phyloP scores from a whole-genome alignment of 2,888 invertebrate genomes.

The Tetranychus piercei region DNA sequence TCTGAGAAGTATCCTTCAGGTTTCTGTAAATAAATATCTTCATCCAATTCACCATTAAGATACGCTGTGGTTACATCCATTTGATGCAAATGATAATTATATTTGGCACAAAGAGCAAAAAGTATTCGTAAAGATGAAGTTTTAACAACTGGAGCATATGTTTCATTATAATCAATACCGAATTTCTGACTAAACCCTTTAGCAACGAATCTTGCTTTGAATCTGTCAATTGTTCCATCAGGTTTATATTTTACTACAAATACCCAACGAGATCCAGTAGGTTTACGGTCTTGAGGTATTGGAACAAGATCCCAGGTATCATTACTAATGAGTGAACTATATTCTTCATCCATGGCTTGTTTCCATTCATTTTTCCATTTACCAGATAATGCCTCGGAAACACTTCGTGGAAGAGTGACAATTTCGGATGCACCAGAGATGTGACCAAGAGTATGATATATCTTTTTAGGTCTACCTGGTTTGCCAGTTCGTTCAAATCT shows the following conservation, averaged over 20 bases:
- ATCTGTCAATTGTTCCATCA: slow-evolving; percentile 24
- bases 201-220: slow-evolving; percentile 26
- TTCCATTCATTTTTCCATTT: slow-evolving; percentile 21
- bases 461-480: background rate
- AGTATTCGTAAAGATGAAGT: too few species aligned
- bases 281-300: slow-evolving; percentile 21
- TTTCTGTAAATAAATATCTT: too few species aligned
- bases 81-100: too few species aligned
- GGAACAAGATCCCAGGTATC: slow-evolving; percentile 24
- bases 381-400: slow-evolving; percentile 19
- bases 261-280: slow-evolving; percentile 27
- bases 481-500: background rate
- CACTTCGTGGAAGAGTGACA: slow-evolving; percentile 9
- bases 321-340: slow-evolving; percentile 22
- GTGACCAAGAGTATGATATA: background rate
- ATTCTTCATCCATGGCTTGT: slow-evolving; percentile 21
- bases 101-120: too few species aligned
- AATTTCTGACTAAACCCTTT: too few species aligned
- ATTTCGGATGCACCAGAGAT: background rate
- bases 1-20: too few species aligned
- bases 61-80: too few species aligned
- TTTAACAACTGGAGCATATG: too few species aligned
- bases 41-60: too few species aligned
- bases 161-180: too few species aligned
- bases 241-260: slow-evolving; percentile 24